Conservation (phyloP, 2,888 invertebrate species). For the Patella depressa region DNA sequence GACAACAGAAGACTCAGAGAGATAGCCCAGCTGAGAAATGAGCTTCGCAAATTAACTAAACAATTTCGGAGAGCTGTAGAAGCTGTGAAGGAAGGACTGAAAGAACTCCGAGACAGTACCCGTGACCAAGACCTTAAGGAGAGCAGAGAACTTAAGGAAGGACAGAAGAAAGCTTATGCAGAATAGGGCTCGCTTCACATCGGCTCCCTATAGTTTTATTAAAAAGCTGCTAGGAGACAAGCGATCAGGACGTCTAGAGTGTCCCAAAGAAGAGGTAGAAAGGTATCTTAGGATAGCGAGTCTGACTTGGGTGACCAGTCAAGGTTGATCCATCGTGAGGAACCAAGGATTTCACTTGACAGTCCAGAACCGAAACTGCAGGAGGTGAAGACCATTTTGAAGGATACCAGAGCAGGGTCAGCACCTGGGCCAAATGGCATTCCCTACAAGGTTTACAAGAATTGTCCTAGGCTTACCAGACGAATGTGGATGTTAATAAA, state of each 20-base stretch:
- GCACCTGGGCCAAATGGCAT: constrained; percentile 34
- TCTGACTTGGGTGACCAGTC: not conserved
- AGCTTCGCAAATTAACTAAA: too few relatives aligned
- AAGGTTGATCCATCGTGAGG: not conserved
- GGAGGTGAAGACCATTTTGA: constrained; percentile 21
- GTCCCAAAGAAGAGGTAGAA: not conserved
- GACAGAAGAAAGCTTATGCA: too few relatives aligned
- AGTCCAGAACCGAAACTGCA: constrained; percentile 20
- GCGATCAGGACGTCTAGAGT: not conserved
- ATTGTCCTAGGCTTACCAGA: constrained; percentile 27
- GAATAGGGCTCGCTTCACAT: too few relatives aligned
- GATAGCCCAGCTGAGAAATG: too few relatives aligned
- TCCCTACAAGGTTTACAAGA: constrained; percentile 36
- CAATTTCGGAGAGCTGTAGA: too few relatives aligned
- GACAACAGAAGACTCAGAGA: too few relatives aligned
- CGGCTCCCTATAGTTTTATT: too few relatives aligned
- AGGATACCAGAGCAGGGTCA: constrained; percentile 28
- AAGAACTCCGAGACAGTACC: too few relatives aligned
- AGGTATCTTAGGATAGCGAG: not conserved
- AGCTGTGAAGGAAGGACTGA: too few relatives aligned
- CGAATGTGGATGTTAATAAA: constrained; percentile 26
- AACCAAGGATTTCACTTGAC: not conserved
- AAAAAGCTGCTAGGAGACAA: not conserved
- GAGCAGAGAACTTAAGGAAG: too few relatives aligned
- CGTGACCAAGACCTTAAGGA: too few relatives aligned